Base-by-base conservation (phyloP, 2,113 vertebrate species). In the Centropristis striata region DNA sequence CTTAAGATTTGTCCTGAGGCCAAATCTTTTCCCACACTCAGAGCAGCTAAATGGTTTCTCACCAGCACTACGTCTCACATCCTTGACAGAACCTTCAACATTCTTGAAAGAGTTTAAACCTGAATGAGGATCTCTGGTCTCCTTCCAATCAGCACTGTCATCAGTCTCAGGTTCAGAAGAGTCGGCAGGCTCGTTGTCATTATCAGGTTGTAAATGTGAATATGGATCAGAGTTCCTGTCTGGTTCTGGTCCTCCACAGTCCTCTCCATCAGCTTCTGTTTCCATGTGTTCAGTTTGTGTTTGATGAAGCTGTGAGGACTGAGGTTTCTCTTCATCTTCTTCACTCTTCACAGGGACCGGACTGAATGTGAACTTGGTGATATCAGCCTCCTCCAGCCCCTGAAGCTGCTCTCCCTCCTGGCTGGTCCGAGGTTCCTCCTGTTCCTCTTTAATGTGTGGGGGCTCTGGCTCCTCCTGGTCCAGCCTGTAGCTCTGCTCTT, bases 321-420 rank as follows among this genome's bases (percentile, higher is more conserved):
- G 76, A 57, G 68, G 21, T 25, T 69, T 18, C 46, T 78, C 75
- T 28, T 64, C 76, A 20, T 79, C 77, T 5, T 27, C 59, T 66
- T 79, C 77, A 49, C 42, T 61, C 68, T 57, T 71, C 50, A 71
- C 58, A 21, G 58, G 3, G 11, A 55, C 51, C n/a, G 37, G 18
- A 64, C 25, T 21, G 21, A 68, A 51, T 4, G 42, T 0, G 32
- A 69, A 51, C 64, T 18, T 27, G 14, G 5, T 18, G 8, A 11
- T 16, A 27, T 27, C 25, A n/a, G 47, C 41, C 60, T 57, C 32
- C 23, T 74, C 21, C 47, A 27, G 57, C 9, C 71, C 44, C 41
- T 12, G 21, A 59, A 69, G 41, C 57, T 55, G 57, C 49, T 59
- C 49, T 25, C 4, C 67, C 49, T 57, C 50, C 50, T 15, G 58